Percentiles rank a stretch among this genome's conserved stretches.
phyloP scores from a whole-genome alignment of 1,140 invertebrate species.

The Melipona quadrifasciata region DNA sequence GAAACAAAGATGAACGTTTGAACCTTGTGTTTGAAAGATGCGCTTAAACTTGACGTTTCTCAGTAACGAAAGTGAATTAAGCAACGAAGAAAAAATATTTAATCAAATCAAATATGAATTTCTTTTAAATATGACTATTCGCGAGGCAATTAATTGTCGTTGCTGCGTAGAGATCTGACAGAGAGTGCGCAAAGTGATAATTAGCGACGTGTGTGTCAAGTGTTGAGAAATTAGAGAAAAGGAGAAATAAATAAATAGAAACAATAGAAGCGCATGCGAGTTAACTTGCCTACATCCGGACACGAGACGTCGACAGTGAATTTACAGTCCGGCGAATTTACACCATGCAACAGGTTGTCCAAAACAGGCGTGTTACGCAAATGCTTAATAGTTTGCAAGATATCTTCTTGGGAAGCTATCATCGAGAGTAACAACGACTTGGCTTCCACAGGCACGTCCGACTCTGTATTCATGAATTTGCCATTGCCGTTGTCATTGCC shows the following conservation, averaged over 20 bases:
- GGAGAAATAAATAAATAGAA: background rate
- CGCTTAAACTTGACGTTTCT: too few species aligned
- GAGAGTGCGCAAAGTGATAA: too few species aligned
- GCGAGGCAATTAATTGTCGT: too few species aligned
- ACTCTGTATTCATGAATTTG: conserved; percentile 59
- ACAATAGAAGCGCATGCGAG: conserved; percentile 61
- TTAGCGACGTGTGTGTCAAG: too few species aligned
- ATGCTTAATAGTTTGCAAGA: conserved; percentile 72
- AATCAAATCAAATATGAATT: too few species aligned
- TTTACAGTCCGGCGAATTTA: conserved; percentile 62
- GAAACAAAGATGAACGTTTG: too few species aligned
- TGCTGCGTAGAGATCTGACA: too few species aligned
- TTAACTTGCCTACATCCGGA: conserved; percentile 72
- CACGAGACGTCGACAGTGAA: conserved; percentile 51
- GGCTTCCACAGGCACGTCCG: conserved; percentile 56
- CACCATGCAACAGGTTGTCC: conserved; percentile 72
- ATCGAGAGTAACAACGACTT: conserved; percentile 72
- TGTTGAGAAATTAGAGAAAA: background rate
- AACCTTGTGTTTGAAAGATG: too few species aligned
- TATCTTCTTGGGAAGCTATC: conserved; percentile 73
- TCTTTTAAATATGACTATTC: too few species aligned
- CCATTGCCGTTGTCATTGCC: conserved; percentile 48
- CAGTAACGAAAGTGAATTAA: too few species aligned
- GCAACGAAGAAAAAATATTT: too few species aligned
- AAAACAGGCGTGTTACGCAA: conserved; percentile 73